phyloP scores from a whole-genome alignment of 2,888 invertebrate species.

The Sminthurides aquaticus region DNA sequence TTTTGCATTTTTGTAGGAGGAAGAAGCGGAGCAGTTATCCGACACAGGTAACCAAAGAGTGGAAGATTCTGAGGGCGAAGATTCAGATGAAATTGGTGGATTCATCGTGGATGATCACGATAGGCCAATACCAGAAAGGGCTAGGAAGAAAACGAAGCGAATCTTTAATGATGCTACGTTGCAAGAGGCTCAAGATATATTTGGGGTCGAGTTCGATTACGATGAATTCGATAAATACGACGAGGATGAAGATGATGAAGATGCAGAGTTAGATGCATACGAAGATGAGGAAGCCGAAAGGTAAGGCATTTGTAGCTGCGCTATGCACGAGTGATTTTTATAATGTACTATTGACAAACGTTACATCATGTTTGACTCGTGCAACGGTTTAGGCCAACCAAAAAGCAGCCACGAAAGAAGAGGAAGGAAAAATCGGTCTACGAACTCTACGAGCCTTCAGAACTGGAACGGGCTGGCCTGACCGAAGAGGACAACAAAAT shows the following conservation, averaged over 20 bases:
- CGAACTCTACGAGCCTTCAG: conserved; percentile 94
- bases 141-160: conserved; percentile 66
- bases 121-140: conserved; percentile 69
- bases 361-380: neutral
- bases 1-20: conserved; percentile 53
- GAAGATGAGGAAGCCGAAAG: conserved; percentile 55
- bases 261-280: conserved; percentile 67
- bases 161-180: conserved; percentile 84
- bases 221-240: conserved; percentile 82
- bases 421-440: conserved; percentile 77
- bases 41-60: conserved; percentile 50
- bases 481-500: conserved; percentile 89
- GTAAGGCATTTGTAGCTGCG: conserved; percentile 15
- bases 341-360: neutral
- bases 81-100: conserved; percentile 77
- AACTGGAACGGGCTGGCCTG: conserved; percentile 90
- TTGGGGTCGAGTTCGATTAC: conserved; percentile 97
- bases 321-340: neutral
- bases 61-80: conserved; percentile 68
- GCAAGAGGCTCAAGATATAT: conserved; percentile 97
- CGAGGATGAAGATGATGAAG: conserved; percentile 70
- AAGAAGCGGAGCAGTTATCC: conserved; percentile 52
- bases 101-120: conserved; percentile 97
- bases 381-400: no score
- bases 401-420: conserved; percentile 68